Evolutionary conservation across 2,113 vertebrate species (phyloP), one percentile per base, ranked within the genome.

Genomic region (Psittacara wagleri): DNA sequence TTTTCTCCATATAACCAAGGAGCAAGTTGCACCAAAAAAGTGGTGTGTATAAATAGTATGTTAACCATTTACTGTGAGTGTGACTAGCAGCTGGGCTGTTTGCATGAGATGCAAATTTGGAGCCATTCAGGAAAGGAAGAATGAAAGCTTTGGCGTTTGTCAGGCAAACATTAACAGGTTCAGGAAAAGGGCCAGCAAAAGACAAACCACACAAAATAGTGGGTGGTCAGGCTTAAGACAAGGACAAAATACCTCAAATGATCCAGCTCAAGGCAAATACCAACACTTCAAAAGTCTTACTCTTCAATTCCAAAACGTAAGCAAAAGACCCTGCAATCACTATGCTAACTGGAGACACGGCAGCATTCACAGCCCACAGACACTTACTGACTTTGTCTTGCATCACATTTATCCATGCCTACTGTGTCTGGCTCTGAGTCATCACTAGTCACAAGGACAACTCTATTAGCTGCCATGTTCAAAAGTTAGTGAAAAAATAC

Each of bases 51-150:
- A 96, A 97, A 98, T 96, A 97, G 94, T 73, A 93, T 80, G 96
- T 92, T 97, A 97, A 92, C 96, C 98, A 96, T 97, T 96, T 97
- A 96, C 64, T 83, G 72, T 27, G 77, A 96, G 88, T 76, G 96
- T 75, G 94, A 96, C 94, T 75, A 96, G 97, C 98, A 98, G 98
- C 98, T 98, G 98, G 96, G 93, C 90, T 92, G 96, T 97, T 97
- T 97, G 97, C 97, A 96, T 72, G 93, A 95, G 95, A 97, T 97
- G 98, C 96, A 98, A 98, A 98, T 97, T 80, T 62, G 57, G 77
- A 96, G 94, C 97, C 96, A 85, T 96, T 98, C 95, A 85, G 81
- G 57, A 87, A 92, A 95, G 72, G 87, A 96, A 97, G 97, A 97
- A 96, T 96, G 96, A 95, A 97, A 95, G 93, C 96, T 95, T 96